These are phyloP conservation scores for Myxocyprinus asiaticus DNA, from an alignment of 2,113 vertebrate species.

Conservation along the genomic window DNA sequence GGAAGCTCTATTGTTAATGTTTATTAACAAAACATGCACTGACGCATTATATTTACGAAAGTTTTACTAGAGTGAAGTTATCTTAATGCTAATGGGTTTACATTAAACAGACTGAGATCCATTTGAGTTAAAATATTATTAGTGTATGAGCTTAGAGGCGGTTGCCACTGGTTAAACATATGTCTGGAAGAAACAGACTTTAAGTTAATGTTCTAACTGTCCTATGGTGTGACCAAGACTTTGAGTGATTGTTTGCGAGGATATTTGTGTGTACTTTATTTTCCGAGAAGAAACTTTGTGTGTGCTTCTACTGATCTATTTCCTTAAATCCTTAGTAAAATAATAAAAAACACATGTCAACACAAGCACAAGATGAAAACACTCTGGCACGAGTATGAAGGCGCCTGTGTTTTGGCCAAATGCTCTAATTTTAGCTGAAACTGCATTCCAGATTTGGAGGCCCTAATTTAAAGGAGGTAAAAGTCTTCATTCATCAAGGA, in stretches of 20 bases:
- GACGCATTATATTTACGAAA: background rate
- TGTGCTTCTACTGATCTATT: background rate
- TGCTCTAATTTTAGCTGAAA: constrained; percentile 44
- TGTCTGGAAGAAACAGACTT: background rate
- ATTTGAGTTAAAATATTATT: background rate
- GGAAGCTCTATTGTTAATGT: no score
- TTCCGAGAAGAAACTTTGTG: constrained; percentile 26
- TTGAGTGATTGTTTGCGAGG: constrained; percentile 8
- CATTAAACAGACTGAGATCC: background rate
- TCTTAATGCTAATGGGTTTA: background rate
- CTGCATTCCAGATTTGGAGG: constrained; percentile 26
- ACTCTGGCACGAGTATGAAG: constrained; percentile 16
- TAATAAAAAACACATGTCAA: constrained; percentile 40
- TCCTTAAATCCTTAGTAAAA: background rate
- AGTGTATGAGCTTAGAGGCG: background rate
- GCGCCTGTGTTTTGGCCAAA: constrained; percentile 29
- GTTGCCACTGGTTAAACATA: background rate
- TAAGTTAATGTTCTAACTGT: background rate
- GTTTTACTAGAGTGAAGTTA: background rate
- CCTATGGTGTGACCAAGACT: background rate
- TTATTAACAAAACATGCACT: background rate
- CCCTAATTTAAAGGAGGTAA: constrained; percentile 38
- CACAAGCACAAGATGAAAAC: constrained; percentile 31
- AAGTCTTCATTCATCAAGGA: constrained; percentile 40
- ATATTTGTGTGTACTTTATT: constrained; percentile 18